Conservation (phyloP, 2,888 invertebrate genomes). For the Tortricodes alternella region DNA sequence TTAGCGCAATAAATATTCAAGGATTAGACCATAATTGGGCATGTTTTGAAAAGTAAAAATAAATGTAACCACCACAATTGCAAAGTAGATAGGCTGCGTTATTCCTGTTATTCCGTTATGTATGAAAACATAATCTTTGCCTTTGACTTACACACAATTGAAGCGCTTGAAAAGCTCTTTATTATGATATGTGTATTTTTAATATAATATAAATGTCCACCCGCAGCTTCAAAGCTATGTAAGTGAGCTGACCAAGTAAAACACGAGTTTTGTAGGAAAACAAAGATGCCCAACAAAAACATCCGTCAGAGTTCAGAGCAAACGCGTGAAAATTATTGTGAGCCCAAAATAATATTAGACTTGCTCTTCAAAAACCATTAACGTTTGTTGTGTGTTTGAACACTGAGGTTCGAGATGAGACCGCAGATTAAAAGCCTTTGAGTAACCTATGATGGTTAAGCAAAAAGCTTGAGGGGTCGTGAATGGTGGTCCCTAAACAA, state of each 20-base stretch:
- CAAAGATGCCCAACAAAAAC: slow-evolving; percentile 64
- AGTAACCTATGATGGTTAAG: slow-evolving; percentile 2
- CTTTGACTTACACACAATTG: too few relatives aligned
- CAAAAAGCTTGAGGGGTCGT: slow-evolving; percentile 18
- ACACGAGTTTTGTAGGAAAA: slow-evolving; percentile 47
- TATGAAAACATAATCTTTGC: too few relatives aligned
- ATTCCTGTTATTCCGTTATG: too few relatives aligned
- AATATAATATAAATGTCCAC: too few relatives aligned
- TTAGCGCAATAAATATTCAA: not conserved
- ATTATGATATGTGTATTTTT: too few relatives aligned
- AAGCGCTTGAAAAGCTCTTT: too few relatives aligned
- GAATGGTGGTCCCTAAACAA: slow-evolving; percentile 26
- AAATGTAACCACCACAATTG: too few relatives aligned
- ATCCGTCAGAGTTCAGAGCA: slow-evolving; percentile 57
- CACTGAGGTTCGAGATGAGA: slow-evolving; percentile 43
- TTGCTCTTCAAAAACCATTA: slow-evolving; percentile 77
- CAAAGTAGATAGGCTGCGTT: too few relatives aligned
- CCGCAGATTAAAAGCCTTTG: slow-evolving; percentile 50
- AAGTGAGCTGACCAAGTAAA: slow-evolving; percentile 35
- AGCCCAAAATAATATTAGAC: slow-evolving; percentile 76
- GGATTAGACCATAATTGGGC: not conserved
- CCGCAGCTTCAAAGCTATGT: slow-evolving; percentile 24
- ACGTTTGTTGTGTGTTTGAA: slow-evolving; percentile 69
- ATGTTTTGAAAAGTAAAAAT: not conserved
- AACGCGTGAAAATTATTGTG: slow-evolving; percentile 76